Base-by-base conservation (phyloP, 2,113 vertebrate genomes). In the Elanoides forficatus region DNA sequence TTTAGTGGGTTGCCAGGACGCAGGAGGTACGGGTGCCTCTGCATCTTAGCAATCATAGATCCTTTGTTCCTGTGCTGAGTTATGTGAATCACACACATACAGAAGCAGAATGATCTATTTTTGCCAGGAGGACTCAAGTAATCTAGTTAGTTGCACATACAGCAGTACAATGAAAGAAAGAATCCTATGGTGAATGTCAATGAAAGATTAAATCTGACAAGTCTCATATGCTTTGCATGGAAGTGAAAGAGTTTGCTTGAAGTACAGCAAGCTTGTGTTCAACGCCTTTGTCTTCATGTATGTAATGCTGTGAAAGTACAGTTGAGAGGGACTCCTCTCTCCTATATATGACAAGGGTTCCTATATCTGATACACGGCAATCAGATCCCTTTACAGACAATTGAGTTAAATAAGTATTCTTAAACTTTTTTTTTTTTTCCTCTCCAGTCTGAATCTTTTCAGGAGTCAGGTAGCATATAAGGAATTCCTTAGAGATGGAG, bases 141-240 rank as follows among this genome's bases (percentile, higher is more conserved):
- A 95, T 95, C 65, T 85, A 58, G 86, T 94, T 94, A 92, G 83
- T n/a, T 90, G 72, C 60, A 78, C 65, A 55, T 55, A 74, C 18
- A 84, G 56, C 25, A 23, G 52, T 40, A 43, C 30, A 84, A 75
- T 36, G 59, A 78, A 84, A 78, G 89, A 73, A 89, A 79, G 53
- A 86, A 78, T 93, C 47, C n/a, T 45, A 52, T 47, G 13, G n/a
- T 81, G 81, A 94, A 94, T 63, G 38, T 79, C 81, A 95, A 40
- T 34, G 45, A 87, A 86, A 94, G 76, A 68, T 81, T 89, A 94
- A 74, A 89, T 78, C 60, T 86, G 56, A 63, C 50, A 89, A 40
- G 26, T 67, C 45, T 91, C 68, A 45, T 29, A 47, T 45, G 73
- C 26, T 89, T 67, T 91, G 50, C 38, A 52, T 26, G 52, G 63